Evolutionary conservation across 2,888 invertebrate genomes (phyloP), one percentile per base, ranked within the genome.

Genomic region (Agrochola litura): DNA sequence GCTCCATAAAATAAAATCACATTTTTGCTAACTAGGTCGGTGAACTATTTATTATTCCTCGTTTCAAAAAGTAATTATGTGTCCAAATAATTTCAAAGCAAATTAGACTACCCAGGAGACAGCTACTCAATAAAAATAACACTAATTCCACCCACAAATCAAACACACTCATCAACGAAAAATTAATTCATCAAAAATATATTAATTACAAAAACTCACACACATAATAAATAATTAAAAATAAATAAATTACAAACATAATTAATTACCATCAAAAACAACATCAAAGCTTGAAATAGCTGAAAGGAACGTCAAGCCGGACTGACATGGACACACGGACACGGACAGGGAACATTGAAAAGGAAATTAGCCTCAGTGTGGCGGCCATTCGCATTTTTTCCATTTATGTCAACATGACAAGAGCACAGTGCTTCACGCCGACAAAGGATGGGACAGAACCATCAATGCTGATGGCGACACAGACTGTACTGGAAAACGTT

Each of bases 281-380:
- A 82, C 86, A 87, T 87, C 88, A 86, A 89, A 89, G 84, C 82
- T 67, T 81, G 79, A 74, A 82, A 86, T 83, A 72, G 77, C 82
- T 81, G 85, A 78, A 83, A 89, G 85, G 81, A 79, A 84, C 83
- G 86, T 86, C 79, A 90, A 77, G 65, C 73, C 67, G 83, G 84
- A 86, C 80, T 88, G 90, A 90, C 90, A 71, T 79, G 82, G 87
- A 86, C 83, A 88, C 85, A 84, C 66, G 68, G 85, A 82, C 87
- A 84, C 49, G 69, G 89, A 82, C 87, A 79, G 75, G 79, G 83
- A 87, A 85, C 89, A 86, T 85, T 89, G 91, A 89, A 89, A 89
- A 91, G 95, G 95, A 95, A 95, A 95, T 95, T 93, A 93, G 91
- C 92, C 92, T 81, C 89, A 88, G 88, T 88, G 87, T 88, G 79